phyloP scores from a whole-genome alignment of 2,888 invertebrate species.

The Athalia rosae region DNA sequence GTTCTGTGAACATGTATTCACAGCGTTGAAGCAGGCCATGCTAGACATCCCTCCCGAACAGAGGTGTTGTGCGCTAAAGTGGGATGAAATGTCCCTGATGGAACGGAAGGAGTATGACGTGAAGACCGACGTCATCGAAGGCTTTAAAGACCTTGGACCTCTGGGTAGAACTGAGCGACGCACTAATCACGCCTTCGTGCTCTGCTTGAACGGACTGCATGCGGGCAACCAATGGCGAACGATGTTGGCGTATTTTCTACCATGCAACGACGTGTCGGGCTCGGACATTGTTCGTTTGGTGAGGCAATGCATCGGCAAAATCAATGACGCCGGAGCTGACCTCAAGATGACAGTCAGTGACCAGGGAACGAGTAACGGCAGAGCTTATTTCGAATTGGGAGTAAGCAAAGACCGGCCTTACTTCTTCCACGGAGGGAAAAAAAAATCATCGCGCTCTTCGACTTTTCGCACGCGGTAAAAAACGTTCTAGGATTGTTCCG shows the following conservation, averaged over 20 bases:
- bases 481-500: not conserved
- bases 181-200: constrained; percentile 51
- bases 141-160: constrained; percentile 55
- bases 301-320: no score
- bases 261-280: no score
- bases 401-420: not conserved
- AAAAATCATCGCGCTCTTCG: not conserved
- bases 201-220: no score
- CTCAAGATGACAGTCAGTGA: not conserved
- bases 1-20: not conserved
- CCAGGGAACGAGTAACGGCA: not conserved
- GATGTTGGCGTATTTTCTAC: no score
- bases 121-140: constrained; percentile 53
- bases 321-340: no score
- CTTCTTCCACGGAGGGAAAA: not conserved
- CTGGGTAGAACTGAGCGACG: constrained; percentile 49
- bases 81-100: constrained; percentile 57
- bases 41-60: constrained; percentile 24
- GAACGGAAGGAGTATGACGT: constrained; percentile 53
- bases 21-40: not conserved
- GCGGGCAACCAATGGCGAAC: no score
- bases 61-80: constrained; percentile 55
- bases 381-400: not conserved
- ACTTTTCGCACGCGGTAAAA: not conserved
- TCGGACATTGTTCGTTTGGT: no score